phyloP scores from a whole-genome alignment of 2,797 vertebrate genomes.

The Dendrocincla fuliginosa region DNA sequence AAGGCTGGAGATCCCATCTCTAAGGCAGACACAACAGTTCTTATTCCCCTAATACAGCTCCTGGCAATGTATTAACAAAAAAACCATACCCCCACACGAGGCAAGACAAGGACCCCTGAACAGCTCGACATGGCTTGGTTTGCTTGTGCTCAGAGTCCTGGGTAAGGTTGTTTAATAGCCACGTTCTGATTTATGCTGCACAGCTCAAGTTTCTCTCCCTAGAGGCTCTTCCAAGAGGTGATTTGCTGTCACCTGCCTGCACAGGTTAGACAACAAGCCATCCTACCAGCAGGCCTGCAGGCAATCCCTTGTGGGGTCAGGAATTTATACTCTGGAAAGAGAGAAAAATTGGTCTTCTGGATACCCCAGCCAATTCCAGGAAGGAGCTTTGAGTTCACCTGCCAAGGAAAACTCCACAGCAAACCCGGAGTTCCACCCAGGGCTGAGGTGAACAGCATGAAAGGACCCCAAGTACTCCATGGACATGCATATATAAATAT shows the following conservation, averaged over 20 bases:
- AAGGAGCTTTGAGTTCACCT: neutral
- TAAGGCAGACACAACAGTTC: accelerated
- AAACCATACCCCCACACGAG: neutral
- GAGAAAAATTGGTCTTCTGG: neutral
- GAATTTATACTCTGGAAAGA: neutral
- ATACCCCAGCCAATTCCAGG: neutral
- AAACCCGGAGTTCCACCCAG: neutral
- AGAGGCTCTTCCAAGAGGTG: neutral
- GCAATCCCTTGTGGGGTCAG: neutral
- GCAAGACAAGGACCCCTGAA: neutral
- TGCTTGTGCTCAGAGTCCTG: neutral
- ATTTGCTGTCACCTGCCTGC: neutral
- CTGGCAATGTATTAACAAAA: neutral
- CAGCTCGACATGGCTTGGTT: neutral
- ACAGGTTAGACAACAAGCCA: neutral
- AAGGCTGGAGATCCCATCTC: neutral
- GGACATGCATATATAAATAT: accelerated
- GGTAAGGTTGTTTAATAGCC: neutral
- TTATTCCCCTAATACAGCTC: neutral
- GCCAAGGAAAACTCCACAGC: neutral
- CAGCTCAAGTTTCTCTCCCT: neutral
- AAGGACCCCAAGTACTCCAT: neutral
- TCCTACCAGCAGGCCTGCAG: neutral
- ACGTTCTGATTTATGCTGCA: neutral
- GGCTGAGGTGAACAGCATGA: accelerated